Evolutionary conservation across 2,113 vertebrate species (phyloP).

Genomic region (Leiothrix lutea): DNA sequence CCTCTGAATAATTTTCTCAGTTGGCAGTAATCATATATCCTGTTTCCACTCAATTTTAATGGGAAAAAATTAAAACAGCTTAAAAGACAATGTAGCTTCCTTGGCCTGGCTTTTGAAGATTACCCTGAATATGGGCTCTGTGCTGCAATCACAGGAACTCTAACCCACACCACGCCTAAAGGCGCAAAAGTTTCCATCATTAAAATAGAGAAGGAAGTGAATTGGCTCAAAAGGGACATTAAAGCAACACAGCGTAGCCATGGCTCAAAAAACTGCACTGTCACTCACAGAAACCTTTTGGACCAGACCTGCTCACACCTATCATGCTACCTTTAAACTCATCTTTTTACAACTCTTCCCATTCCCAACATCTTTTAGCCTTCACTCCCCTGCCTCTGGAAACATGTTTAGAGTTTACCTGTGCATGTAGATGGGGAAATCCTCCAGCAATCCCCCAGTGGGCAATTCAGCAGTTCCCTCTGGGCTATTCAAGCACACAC

Average conservation of each 20-base stretch:
- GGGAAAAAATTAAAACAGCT: not conserved
- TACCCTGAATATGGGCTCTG: not conserved
- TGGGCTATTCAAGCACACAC: not conserved
- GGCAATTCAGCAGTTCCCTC: not conserved
- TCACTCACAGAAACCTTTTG: not conserved
- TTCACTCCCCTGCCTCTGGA: not conserved
- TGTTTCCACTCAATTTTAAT: not conserved
- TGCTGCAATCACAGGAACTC: not conserved
- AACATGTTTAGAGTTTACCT: not conserved
- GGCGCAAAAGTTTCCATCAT: not conserved
- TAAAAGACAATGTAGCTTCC: not conserved
- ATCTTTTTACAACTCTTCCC: not conserved
- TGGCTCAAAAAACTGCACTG: not conserved
- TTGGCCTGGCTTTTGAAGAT: not conserved
- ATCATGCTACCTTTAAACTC: not conserved
- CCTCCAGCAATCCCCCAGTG: fast-evolving
- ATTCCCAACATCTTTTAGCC: not conserved
- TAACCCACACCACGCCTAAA: not conserved
- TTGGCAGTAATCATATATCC: not conserved
- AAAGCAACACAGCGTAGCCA: not conserved
- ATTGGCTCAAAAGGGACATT: not conserved
- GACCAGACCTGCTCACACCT: not conserved
- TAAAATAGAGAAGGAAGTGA: not conserved
- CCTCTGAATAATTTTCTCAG: not conserved
- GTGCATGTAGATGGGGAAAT: fast-evolving